These are phyloP conservation scores for Solea solea DNA, from an alignment of 2,113 vertebrate species.

Conservation along the genomic window DNA sequence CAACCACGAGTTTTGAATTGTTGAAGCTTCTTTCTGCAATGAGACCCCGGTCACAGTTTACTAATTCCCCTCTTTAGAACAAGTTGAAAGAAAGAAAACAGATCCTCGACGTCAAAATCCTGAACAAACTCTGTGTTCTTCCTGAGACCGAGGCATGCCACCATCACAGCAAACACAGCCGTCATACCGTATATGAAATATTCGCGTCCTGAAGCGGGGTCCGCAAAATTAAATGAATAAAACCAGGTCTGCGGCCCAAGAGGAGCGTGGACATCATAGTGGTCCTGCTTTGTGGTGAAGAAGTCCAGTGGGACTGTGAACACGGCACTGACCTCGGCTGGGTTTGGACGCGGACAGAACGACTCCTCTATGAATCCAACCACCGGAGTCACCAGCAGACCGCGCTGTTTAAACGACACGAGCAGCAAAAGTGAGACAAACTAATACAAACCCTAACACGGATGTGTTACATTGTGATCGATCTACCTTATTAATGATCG, in stretches of 20 bases:
- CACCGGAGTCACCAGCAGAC: constrained; percentile 87
- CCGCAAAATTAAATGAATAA: constrained; percentile 84
- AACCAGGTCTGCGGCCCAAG: background rate
- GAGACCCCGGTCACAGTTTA: constrained; percentile 80
- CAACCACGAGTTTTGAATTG: background rate
- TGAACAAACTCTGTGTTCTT: constrained; percentile 83
- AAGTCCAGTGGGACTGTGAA: constrained; percentile 89
- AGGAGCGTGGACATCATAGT: constrained; percentile 51
- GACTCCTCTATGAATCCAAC: constrained; percentile 88
- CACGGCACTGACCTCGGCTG: constrained; percentile 88
- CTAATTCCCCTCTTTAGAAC: constrained; percentile 61
- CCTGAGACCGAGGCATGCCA: constrained; percentile 81
- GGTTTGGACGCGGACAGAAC: constrained; percentile 85
- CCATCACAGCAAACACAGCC: constrained; percentile 81
- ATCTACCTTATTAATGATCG: constrained; percentile 83
- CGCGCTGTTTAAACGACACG: constrained; percentile 71
- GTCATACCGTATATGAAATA: constrained; percentile 90
- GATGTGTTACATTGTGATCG: background rate
- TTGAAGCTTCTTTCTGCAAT: background rate
- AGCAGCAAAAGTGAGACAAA: background rate
- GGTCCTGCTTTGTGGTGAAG: constrained; percentile 78
- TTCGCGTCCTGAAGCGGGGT: constrained; percentile 66
- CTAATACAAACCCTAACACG: too few species aligned
- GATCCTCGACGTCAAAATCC: constrained; percentile 79
- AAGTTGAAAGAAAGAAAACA: constrained; percentile 66